These are phyloP conservation scores for Petaurus breviceps DNA, from an alignment of 2,113 vertebrate genomes.

Conservation along the genomic window DNA sequence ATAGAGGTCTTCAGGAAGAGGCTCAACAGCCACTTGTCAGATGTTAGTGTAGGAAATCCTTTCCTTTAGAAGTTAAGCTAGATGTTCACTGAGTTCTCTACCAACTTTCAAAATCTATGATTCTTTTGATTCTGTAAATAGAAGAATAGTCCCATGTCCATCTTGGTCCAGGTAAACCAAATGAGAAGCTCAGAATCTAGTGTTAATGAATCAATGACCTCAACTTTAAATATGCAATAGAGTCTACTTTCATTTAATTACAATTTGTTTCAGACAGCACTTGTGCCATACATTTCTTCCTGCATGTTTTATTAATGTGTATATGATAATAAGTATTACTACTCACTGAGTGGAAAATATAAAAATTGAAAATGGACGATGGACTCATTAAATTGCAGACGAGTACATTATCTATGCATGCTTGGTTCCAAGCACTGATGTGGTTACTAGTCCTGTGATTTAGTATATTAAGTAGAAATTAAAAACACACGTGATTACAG, in stretches of 20 bases:
- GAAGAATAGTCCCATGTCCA: not conserved
- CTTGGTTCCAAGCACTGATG: constrained; percentile 35
- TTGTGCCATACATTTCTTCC: constrained; percentile 3
- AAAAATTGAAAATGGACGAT: constrained; percentile 66
- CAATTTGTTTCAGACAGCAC: constrained; percentile 3
- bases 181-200: not conserved
- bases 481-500: not conserved
- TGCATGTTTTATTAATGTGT: constrained; percentile 70
- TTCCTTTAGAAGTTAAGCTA: not conserved
- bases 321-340: constrained; percentile 52
- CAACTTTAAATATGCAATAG: constrained; percentile 43
- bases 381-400: constrained; percentile 62
- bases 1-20: not conserved
- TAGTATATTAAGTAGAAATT: not conserved
- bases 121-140: not conserved
- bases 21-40: not conserved
- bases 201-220: not conserved
- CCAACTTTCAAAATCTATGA: not conserved
- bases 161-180: not conserved
- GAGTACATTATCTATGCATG: constrained; percentile 38
- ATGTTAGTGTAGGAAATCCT: not conserved
- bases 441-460: constrained; percentile 30
- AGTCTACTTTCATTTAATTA: constrained; percentile 40
- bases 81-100: not conserved
- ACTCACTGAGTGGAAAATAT: constrained; percentile 59